Evolutionary conservation across 1,140 invertebrate species (phyloP), one percentile per base, ranked within the genome.

Genomic region (Drosophila obscura): DNA sequence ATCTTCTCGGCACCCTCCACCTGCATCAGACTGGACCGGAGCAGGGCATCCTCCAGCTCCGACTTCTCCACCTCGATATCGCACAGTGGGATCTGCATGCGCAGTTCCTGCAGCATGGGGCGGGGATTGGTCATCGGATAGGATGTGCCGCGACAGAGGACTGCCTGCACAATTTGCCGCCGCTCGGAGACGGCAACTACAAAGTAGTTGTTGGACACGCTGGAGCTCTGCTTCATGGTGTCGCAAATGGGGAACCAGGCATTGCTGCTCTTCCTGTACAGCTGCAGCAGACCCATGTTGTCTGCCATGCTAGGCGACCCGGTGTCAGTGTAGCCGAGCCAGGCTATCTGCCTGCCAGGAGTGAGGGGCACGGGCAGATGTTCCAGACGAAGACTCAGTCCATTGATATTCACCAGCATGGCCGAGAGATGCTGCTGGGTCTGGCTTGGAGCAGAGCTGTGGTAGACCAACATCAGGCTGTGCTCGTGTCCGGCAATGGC

Each of bases 51-150:
- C 53, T 75, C 72, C 16, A 75, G 26, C 28, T 75, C 72, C 13
- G 72, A 66, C 92, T 98, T 98, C 87, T 98, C 97, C 4, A 94
- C 94, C 52, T 94, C 94, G 61, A 94, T 81, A 90, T 98, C 97
- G 91, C 97, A 97, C 5, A 98, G 91, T 2, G 97, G 97, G 39
- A 97, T 91, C 92, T 96, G 92, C 79, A 96, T 92, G 35, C 94
- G 91, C 61, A 97, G 84, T 87, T 97, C 95, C 26, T 94, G 93
- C 0, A 97, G 92, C 63, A 96, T 96, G 4, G 98, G 98, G 59
- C 95, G 94, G 1, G 98, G 98, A 49, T 95, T 94, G 0, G 97
- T 97, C 9, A 95, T 93, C 5, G 98, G 98, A 93, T 97, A 99
- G 39, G 94, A 94, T 19, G 95, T 94, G 16, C 97, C 98, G 92